A percentile compares a stretch with the other conserved stretches of the same genome.
Conservation (phyloP, 2,888 invertebrate genomes). For the Lycophotia porphyrea region DNA sequence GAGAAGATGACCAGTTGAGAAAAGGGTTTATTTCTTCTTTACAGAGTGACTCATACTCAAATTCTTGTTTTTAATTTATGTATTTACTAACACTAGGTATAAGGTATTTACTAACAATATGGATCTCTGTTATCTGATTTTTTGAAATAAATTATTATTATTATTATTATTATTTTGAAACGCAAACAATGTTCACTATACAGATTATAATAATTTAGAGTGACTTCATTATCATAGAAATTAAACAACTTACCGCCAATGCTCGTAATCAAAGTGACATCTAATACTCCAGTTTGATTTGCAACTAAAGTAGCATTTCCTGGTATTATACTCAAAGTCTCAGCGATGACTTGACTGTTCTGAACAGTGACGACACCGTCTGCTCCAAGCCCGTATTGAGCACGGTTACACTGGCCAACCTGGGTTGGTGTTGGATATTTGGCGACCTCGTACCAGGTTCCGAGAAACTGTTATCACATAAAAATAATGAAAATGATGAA, state of each 20-base stretch:
- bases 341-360: constrained; percentile 81
- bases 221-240: background rate
- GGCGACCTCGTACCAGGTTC: constrained; percentile 91
- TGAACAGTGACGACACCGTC: constrained; percentile 68
- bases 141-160: no score
- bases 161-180: no score
- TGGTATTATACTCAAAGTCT: constrained; percentile 83
- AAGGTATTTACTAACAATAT: no score
- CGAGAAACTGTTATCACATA: constrained; percentile 49
- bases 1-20: no score
- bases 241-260: constrained; percentile 81
- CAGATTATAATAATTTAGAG: background rate
- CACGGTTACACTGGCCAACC: constrained; percentile 91
- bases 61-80: no score
- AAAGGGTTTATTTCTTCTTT: no score
- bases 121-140: no score
- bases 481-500: background rate
- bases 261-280: constrained; percentile 87
- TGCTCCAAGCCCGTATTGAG: constrained; percentile 80
- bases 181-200: no score
- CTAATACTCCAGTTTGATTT: constrained; percentile 87
- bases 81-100: no score
- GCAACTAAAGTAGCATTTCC: constrained; percentile 85
- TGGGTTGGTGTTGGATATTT: constrained; percentile 91
- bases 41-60: no score